Percentiles rank a stretch among this genome's conserved stretches.
Evolutionary conservation across 2,113 vertebrate species (phyloP).

Genomic region (Cebus imitator): DNA sequence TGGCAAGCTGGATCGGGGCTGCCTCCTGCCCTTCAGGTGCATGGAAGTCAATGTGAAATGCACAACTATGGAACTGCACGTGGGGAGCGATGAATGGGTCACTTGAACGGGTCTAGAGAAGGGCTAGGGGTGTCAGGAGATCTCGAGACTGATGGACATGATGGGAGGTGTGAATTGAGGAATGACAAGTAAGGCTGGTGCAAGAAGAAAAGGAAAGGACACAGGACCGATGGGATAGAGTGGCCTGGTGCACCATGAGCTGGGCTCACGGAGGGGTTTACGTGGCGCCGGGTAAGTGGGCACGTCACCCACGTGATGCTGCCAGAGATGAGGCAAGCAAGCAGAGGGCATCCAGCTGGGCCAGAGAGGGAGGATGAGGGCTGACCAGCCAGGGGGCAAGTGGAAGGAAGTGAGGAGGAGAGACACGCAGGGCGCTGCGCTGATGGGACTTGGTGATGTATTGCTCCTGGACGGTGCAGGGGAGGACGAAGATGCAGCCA

Average conservation of each 20-base stretch:
- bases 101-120: no score
- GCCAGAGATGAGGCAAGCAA: no score
- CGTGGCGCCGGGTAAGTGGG: background rate
- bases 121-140: background rate
- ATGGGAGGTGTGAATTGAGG: rapidly evolving
- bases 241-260: background rate
- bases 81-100: rapidly evolving
- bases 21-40: rapidly evolving
- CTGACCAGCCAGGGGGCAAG: no score
- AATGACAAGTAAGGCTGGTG: rapidly evolving
- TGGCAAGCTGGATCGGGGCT: rapidly evolving
- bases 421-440: rapidly evolving
- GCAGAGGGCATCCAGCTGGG: background rate
- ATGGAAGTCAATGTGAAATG: rapidly evolving
- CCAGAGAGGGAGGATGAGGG: background rate
- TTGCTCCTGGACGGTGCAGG: background rate
- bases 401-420: background rate
- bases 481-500: rapidly evolving
- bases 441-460: rapidly evolving
- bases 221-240: background rate
- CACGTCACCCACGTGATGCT: background rate
- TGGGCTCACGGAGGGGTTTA: no score
- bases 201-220: background rate
- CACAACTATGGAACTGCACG: rapidly evolving
- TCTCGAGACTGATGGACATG: no score